phyloP scores from a whole-genome alignment of 2,797 vertebrate genomes.

The Hirundo rustica region DNA sequence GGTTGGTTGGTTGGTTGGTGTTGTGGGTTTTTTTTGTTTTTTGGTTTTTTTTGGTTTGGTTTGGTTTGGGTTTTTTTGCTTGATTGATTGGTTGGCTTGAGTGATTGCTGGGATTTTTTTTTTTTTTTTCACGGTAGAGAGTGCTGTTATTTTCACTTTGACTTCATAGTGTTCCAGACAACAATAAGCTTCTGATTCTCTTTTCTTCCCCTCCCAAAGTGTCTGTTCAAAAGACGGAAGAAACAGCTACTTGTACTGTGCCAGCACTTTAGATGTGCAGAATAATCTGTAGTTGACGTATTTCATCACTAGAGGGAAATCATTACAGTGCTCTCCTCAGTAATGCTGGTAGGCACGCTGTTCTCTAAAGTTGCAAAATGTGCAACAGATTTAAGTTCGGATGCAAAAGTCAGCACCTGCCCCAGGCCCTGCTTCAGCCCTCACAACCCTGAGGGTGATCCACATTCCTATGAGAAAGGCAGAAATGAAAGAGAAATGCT shows the following conservation, averaged over 20 bases:
- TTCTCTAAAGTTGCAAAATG: background rate
- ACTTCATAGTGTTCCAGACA: background rate
- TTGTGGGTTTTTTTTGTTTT: too few relatives aligned
- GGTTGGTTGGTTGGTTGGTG: too few relatives aligned
- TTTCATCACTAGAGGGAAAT: slow-evolving; percentile 59
- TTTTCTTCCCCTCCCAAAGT: background rate
- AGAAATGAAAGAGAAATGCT: background rate
- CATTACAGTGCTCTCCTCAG: background rate
- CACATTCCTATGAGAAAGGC: background rate
- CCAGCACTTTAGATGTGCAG: background rate
- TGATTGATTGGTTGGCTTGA: background rate
- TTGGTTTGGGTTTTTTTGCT: too few relatives aligned
- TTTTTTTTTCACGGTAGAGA: background rate
- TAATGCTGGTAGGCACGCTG: background rate
- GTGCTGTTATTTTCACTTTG: background rate
- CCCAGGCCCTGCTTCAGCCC: background rate
- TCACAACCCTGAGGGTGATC: background rate
- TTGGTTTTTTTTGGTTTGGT: too few relatives aligned
- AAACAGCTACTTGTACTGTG: background rate
- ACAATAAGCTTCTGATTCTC: background rate
- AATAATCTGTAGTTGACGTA: background rate
- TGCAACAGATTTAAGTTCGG: background rate
- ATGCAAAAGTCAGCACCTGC: background rate
- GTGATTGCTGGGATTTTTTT: background rate
- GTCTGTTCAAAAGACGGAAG: background rate